Percentiles rank a stretch among this genome's conserved stretches.
phyloP scores from a whole-genome alignment of 2,888 invertebrate genomes.

The Pristionchus exspectatus region DNA sequence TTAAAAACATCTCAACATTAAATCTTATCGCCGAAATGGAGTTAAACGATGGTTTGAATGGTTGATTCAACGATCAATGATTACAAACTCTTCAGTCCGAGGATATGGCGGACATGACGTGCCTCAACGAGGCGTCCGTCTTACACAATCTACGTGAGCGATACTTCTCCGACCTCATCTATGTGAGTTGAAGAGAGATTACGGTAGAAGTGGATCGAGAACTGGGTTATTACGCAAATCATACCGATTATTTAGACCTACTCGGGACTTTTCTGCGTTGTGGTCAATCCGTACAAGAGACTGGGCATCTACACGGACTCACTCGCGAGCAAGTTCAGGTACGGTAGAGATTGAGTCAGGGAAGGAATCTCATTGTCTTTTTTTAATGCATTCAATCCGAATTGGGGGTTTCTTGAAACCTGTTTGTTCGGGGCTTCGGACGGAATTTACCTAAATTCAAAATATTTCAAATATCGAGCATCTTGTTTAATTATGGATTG shows the following conservation, averaged over 20 bases:
- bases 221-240: background rate
- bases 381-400: no score
- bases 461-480: background rate
- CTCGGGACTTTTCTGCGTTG: constrained; percentile 99
- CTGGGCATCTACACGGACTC: constrained; percentile 99
- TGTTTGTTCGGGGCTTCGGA: background rate
- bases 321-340: constrained; percentile 95
- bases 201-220: background rate
- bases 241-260: constrained; percentile 88
- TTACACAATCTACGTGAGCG: constrained; percentile 99
- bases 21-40: background rate
- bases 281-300: constrained; percentile 96
- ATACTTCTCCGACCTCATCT: constrained; percentile 98
- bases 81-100: constrained; percentile 86
- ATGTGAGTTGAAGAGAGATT: constrained; percentile 88
- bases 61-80: no score
- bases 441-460: no score
- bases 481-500: background rate
- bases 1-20: no score
- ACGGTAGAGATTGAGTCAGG: constrained; percentile 82
- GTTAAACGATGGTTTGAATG: background rate
- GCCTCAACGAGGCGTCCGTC: constrained; percentile 98
- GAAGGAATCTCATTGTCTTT: background rate
- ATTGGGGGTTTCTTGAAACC: background rate
- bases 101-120: constrained; percentile 99